These are phyloP conservation scores for Eumeta japonica DNA, from an alignment of 1,140 invertebrate species.

Conservation along the genomic window DNA sequence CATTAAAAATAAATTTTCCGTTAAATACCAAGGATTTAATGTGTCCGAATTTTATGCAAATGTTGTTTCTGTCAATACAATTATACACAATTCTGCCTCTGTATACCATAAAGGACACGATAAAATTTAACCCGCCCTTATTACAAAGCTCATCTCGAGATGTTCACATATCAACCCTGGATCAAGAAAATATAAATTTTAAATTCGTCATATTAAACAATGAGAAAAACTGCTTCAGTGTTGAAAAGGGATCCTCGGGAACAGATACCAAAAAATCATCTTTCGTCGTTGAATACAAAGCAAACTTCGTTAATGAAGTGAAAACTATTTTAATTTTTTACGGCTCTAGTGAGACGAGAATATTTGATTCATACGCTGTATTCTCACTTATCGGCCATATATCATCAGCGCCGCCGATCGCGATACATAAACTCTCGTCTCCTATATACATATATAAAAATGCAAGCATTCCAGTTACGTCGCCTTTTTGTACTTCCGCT, in stretches of 20 bases:
- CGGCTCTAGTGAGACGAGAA: slow-evolving; percentile 44
- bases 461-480: slow-evolving; percentile 32
- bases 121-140: slow-evolving; percentile 41
- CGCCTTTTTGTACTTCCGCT: slow-evolving; percentile 26
- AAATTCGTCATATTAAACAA: slow-evolving; percentile 33
- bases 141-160: slow-evolving; percentile 35
- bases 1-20: slow-evolving; percentile 38
- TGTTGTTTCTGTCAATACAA: slow-evolving; percentile 47
- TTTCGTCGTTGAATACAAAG: slow-evolving; percentile 35
- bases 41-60: slow-evolving; percentile 40
- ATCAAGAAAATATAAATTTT: slow-evolving; percentile 37
- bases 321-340: slow-evolving; percentile 36
- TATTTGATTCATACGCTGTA: slow-evolving; percentile 44
- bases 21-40: slow-evolving; percentile 36
- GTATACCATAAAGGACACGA: slow-evolving; percentile 34
- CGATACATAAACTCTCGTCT: slow-evolving; percentile 39
- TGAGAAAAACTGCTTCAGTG: slow-evolving; percentile 27
- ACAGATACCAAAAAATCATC: slow-evolving; percentile 39
- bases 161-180: slow-evolving; percentile 27
- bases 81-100: slow-evolving; percentile 39
- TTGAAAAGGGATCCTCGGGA: slow-evolving; percentile 29
- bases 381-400: slow-evolving; percentile 30
- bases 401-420: slow-evolving; percentile 25
- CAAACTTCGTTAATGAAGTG: slow-evolving; percentile 34
- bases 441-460: slow-evolving; percentile 40